These are phyloP conservation scores for Melanostoma scalare DNA, from an alignment of 2,888 invertebrate species.

Conservation along the genomic window DNA sequence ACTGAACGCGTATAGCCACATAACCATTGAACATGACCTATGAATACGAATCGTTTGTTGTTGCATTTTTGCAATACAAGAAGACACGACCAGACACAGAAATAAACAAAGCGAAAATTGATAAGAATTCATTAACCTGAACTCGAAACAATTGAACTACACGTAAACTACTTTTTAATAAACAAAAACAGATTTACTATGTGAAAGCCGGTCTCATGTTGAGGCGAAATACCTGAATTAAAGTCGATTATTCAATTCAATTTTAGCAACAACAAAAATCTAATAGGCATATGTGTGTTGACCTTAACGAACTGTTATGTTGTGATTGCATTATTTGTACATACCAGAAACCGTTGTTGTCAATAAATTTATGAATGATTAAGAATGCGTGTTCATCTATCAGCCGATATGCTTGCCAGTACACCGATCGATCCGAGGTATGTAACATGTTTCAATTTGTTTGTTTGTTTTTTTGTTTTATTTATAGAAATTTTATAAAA, in stretches of 20 bases:
- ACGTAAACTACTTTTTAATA: slow-evolving; percentile 11
- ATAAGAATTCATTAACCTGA: slow-evolving; percentile 26
- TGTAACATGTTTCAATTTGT: slow-evolving; percentile 11
- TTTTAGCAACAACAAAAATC: neutral
- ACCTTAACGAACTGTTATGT: no score
- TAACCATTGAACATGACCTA: slow-evolving; percentile 44
- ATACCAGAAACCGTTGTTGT: no score
- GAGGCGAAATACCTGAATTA: neutral
- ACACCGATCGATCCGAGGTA: slow-evolving; percentile 79
- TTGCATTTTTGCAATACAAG: slow-evolving; percentile 2
- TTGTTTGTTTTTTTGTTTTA: neutral
- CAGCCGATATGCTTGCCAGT: slow-evolving; percentile 77
- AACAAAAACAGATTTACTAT: slow-evolving; percentile 27
- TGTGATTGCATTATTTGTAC: no score
- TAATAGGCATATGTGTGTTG: neutral
- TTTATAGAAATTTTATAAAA: slow-evolving; percentile 3
- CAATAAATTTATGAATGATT: slow-evolving; percentile 30
- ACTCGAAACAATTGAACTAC: slow-evolving; percentile 24
- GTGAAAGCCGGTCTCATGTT: slow-evolving; percentile 21
- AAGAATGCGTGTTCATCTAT: slow-evolving; percentile 77
- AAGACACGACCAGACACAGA: neutral
- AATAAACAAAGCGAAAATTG: slow-evolving; percentile 14
- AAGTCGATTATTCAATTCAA: neutral
- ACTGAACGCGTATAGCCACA: neutral
- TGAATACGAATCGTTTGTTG: slow-evolving; percentile 30